These are phyloP conservation scores for Charanyca ferruginea DNA, from an alignment of 2,888 invertebrate genomes.

Conservation along the genomic window DNA sequence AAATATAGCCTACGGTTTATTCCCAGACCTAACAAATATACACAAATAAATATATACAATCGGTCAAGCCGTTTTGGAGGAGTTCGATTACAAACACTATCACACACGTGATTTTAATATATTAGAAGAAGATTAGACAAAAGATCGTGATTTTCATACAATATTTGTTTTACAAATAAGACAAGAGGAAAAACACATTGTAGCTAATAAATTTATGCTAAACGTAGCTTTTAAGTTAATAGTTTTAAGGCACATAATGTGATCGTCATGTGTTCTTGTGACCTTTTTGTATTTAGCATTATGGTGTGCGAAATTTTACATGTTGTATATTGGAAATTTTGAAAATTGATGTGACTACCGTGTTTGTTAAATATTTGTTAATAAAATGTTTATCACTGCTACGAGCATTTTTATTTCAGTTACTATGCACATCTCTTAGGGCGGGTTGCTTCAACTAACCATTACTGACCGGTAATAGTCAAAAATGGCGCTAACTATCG, in stretches of 20 bases:
- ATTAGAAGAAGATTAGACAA: too few species aligned
- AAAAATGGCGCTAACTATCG: too few species aligned
- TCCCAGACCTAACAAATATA: too few species aligned
- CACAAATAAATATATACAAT: too few species aligned
- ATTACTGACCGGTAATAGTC: too few species aligned
- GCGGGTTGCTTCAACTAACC: too few species aligned
- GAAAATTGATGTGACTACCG: slow-evolving; percentile 19
- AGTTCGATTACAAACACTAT: too few species aligned
- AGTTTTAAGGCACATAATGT: slow-evolving; percentile 35
- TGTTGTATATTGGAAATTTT: slow-evolving; percentile 18
- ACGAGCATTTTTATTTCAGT: slow-evolving; percentile 17
- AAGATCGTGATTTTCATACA: too few species aligned
- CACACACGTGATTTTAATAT: not conserved
- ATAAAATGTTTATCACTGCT: slow-evolving; percentile 55
- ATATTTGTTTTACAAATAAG: slow-evolving; percentile 25
- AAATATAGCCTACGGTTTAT: too few species aligned
- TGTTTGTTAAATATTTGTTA: slow-evolving; percentile 40
- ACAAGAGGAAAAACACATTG: slow-evolving; percentile 1
- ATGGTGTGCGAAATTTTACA: slow-evolving; percentile 41
- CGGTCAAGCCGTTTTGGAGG: too few species aligned
- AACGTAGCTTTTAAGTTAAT: slow-evolving; percentile 12
- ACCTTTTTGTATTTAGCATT: slow-evolving; percentile 22
- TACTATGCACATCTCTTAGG: too few species aligned
- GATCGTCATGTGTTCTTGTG: slow-evolving; percentile 38
- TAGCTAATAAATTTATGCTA: slow-evolving; percentile 7